These are phyloP conservation scores for Acronicta alni DNA, from an alignment of 2,888 invertebrate genomes.

Conservation along the genomic window DNA sequence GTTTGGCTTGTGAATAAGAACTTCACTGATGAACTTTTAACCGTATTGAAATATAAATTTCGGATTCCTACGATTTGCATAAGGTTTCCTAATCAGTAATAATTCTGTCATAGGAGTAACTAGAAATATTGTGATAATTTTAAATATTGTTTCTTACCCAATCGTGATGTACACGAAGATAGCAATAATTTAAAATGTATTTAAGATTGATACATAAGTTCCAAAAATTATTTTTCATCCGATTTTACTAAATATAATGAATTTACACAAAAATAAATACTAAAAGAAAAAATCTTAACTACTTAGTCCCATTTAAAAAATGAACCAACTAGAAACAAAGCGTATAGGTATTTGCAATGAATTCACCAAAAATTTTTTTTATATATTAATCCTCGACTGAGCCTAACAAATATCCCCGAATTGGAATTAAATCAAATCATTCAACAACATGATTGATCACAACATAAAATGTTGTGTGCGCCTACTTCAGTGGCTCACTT, in stretches of 20 bases:
- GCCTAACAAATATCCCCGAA: constrained; percentile 34
- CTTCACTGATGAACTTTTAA: not conserved
- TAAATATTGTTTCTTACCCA: no score
- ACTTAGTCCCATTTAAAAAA: not conserved
- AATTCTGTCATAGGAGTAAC: no score
- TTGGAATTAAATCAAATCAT: constrained; percentile 66
- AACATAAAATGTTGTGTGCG: constrained; percentile 63
- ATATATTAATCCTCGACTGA: constrained; percentile 16
- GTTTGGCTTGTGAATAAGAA: not conserved
- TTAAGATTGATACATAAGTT: no score
- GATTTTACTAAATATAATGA: no score
- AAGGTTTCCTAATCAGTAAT: not conserved
- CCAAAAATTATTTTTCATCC: no score
- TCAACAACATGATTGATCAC: constrained; percentile 72
- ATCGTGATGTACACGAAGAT: no score
- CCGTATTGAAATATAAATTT: not conserved
- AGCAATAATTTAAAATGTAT: no score
- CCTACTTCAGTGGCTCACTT: constrained; percentile 62
- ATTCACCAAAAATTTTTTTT: constrained; percentile 22
- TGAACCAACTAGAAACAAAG: constrained; percentile 8
- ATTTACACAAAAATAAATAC: no score
- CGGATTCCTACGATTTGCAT: not conserved
- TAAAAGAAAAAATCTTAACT: not conserved
- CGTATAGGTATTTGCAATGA: not conserved
- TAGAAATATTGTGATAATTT: no score